Conservation (phyloP, 2,797 vertebrate species). For the Pseudopleuronectes americanus region DNA sequence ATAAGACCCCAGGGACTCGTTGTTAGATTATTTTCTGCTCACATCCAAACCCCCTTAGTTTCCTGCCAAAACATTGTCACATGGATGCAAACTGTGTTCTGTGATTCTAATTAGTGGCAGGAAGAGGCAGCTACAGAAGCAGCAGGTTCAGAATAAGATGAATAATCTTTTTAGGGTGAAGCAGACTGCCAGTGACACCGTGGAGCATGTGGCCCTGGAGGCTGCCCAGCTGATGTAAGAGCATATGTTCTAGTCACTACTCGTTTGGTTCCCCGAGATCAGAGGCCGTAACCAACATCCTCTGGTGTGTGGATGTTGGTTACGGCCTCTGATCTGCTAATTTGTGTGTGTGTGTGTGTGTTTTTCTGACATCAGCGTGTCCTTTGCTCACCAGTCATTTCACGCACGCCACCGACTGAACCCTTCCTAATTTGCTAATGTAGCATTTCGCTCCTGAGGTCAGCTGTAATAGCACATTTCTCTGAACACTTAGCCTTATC, state of each 20-base stretch:
- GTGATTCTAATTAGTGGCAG: slow-evolving; percentile 27
- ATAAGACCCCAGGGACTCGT: not conserved
- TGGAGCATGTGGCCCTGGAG: slow-evolving; percentile 50
- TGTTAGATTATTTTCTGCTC: slow-evolving; percentile 9
- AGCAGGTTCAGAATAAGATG: slow-evolving; percentile 49
- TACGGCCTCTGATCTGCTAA: no score
- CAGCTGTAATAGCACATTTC: slow-evolving; percentile 64
- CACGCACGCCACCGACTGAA: slow-evolving; percentile 54
- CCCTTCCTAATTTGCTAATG: slow-evolving; percentile 78
- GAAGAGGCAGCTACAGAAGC: slow-evolving; percentile 24
- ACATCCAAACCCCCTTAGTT: not conserved
- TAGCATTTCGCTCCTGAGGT: slow-evolving; percentile 71
- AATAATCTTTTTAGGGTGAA: slow-evolving; percentile 38
- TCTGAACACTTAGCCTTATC: slow-evolving; percentile 68
- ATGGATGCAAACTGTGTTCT: slow-evolving; percentile 14
- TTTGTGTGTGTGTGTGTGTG: slow-evolving; percentile 40
- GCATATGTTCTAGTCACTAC: slow-evolving; percentile 58
- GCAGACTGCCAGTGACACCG: slow-evolving; percentile 34
- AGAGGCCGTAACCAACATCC: slow-evolving; percentile 59
- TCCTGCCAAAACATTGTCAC: slow-evolving; percentile 3
- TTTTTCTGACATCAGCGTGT: slow-evolving; percentile 51
- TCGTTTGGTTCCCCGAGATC: slow-evolving; percentile 61
- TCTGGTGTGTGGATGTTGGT: slow-evolving; percentile 30
- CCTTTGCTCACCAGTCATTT: slow-evolving; percentile 52
- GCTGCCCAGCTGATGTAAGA: slow-evolving; percentile 57